Base-by-base conservation (phyloP, 2,797 vertebrate species). In the Lagorchestes hirsutus region DNA sequence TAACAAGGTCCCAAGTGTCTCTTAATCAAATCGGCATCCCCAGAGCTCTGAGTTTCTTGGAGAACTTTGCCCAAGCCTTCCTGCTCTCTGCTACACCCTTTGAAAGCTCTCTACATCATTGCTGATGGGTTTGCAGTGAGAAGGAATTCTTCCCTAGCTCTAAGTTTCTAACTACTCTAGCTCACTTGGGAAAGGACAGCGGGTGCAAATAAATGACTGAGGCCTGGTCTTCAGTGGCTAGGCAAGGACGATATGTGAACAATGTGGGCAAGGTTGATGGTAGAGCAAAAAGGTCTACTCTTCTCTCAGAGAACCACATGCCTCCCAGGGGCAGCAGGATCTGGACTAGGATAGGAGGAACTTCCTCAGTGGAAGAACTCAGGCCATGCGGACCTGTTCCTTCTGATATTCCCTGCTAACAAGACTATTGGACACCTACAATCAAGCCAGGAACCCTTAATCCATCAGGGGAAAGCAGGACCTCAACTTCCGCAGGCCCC, bases 1-100 rank as follows among this genome's bases (percentile, higher is more conserved):
- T 97, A 97, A 96, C 57, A 91, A 97, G 95, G 54, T 62, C 96
- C 92, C 74, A 0, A 22, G 92, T 90, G 82, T n/a, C 82, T 92
- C 90, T 34, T 91, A 34, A 91, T 62, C 55, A 40, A 8, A 92
- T n/a, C 90, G 54, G 93, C 0, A 5, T 31, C 94, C 90, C 90
- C 58, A 34, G 94, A 29, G 62, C 56, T 91, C 92, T 54, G 56
- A n/a, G 24, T 28, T 91, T 95, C 90, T 50, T 40, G 28, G 62
- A 91, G 46, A 90, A n/a, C 40, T 92, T 54, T 91, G 28, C 2
- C 67, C 62, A 27, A 18, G 16, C 0, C 31, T 18, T n/a, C 1
- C 74, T 82, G 9, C 74, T 87, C 55, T 46, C 54, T 87, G 29
- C 50, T 16, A 2, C 12, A 55, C 34, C 46, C 34, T 50, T 67